Evolutionary conservation across 2,797 vertebrate genomes (phyloP).

Genomic region (Xiphophorus birchmanni): DNA sequence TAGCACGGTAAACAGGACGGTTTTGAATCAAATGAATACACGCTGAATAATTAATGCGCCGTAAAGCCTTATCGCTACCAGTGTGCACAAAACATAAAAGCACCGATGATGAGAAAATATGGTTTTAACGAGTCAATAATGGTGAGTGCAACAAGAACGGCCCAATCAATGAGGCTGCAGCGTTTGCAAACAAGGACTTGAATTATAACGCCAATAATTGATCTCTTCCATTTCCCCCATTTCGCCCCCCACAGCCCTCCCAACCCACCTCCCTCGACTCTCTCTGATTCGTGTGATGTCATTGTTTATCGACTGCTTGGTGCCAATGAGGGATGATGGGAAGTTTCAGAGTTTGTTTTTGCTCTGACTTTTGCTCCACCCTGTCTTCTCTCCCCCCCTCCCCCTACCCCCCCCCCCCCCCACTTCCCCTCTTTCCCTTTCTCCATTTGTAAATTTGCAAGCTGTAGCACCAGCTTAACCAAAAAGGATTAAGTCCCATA

Average conservation of each 20-base stretch:
- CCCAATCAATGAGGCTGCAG: slow-evolving; percentile 82
- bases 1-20: slow-evolving; percentile 71
- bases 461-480: slow-evolving; percentile 99
- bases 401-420: slow-evolving; percentile 67
- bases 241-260: slow-evolving; percentile 39
- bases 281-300: slow-evolving; percentile 70
- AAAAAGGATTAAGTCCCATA: slow-evolving; percentile 99
- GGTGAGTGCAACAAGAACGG: slow-evolving; percentile 77
- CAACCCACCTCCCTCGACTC: slow-evolving; percentile 38
- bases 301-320: slow-evolving; percentile 77
- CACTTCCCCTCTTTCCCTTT: slow-evolving; percentile 76
- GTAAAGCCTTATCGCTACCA: slow-evolving; percentile 68
- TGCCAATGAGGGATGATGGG: slow-evolving; percentile 72
- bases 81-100: slow-evolving; percentile 70
- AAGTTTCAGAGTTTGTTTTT: slow-evolving; percentile 88
- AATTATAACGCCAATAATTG: slow-evolving; percentile 85
- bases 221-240: slow-evolving; percentile 69
- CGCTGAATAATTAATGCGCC: slow-evolving; percentile 80
- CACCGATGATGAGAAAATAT: slow-evolving; percentile 84
- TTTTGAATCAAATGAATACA: slow-evolving; percentile 75
- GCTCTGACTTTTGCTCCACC: slow-evolving; percentile 87
- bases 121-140: slow-evolving; percentile 85
- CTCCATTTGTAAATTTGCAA: slow-evolving; percentile 95
- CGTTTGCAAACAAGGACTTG: slow-evolving; percentile 85
- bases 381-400: slow-evolving; percentile 46